A percentile compares a stretch with the other conserved stretches of the same genome.
These are phyloP conservation scores for Eristalis tenax DNA, from an alignment of 2,888 invertebrate genomes.

Conservation along the genomic window DNA sequence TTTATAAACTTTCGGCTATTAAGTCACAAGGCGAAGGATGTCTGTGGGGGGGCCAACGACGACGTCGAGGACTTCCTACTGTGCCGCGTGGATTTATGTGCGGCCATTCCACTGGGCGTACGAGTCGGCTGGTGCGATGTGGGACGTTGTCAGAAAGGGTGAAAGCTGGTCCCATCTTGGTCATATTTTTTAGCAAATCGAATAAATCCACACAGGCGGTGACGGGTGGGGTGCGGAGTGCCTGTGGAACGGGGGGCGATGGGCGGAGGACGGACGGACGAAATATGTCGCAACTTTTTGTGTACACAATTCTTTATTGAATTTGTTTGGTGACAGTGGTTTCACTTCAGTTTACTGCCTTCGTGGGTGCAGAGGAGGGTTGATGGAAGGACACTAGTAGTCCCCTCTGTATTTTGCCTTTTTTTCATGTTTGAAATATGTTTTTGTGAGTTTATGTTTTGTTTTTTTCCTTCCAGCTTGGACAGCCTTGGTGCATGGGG, in stretches of 20 bases:
- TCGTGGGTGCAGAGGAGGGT: not conserved
- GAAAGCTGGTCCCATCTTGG: constrained; percentile 39
- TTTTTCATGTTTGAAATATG: constrained; percentile 59
- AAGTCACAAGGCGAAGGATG: constrained; percentile 54
- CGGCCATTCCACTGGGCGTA: not conserved
- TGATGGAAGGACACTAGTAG: constrained; percentile 24
- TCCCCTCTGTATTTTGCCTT: constrained; percentile 53
- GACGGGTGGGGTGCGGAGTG: not conserved
- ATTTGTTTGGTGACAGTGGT: constrained; percentile 66
- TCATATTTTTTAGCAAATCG: constrained; percentile 55
- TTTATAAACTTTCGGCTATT: constrained; percentile 69
- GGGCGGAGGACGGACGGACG: constrained; percentile 1
- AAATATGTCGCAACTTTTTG: constrained; percentile 54
- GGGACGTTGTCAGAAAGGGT: constrained; percentile 29
- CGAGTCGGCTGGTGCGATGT: not conserved
- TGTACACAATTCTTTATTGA: constrained; percentile 67
- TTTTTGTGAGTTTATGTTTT: constrained; percentile 56
- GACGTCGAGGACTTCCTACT: constrained; percentile 27
- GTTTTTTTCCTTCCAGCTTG: constrained; percentile 30
- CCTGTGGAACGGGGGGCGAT: too few relatives aligned
- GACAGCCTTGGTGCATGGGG: constrained; percentile 44
- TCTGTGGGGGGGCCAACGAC: constrained; percentile 8
- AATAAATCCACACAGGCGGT: constrained; percentile 56
- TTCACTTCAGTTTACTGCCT: constrained; percentile 34
- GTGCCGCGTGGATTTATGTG: constrained; percentile 57